Base-by-base conservation (phyloP, 2,888 invertebrate genomes). In the Keiferia lycopersicella region DNA sequence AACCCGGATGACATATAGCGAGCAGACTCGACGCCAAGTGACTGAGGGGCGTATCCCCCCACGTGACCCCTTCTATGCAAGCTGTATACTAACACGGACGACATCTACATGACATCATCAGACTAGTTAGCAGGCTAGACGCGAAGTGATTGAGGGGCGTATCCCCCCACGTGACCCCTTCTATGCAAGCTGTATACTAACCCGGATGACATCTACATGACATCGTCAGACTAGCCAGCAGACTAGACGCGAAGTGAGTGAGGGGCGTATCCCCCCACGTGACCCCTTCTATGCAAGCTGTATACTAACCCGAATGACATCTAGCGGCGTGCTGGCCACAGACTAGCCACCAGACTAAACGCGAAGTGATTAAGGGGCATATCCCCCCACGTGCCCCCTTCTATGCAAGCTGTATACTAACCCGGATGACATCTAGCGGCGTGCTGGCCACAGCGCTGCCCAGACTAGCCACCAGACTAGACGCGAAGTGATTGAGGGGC, bases 391-490 rank as follows among this genome's bases (percentile, higher is more conserved):
- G 94, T 72, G 20, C 88, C 91, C 82, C n/a, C n/a, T n/a, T n/a
- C n/a, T 30, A 30, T 30, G 6, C 30, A 18, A 4, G 3, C 16
- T 2, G 3, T 10, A 26, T 65, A 88, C 94, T 92, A 84, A 98
- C 98, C 92, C 98, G 93, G 67, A 98, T 94, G 67, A 98, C 98
- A 88, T 98, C 98, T 65, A 98, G 95, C 38, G 98, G 98, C 64
- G 97, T 98, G 65, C 98, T 98, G 66, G 98, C 98, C 67, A 98
- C 93, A 39, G 98, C 98, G 80, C 98, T 98, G 70, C 97, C 97
- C 77, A 98, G 93, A 82, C 98, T 98, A 70, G 98, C 98, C 74
- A 97, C 92, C 86, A 97, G 95, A 92, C 98, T 98, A 68, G 98
- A 97, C 73, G 95, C 91, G 84, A 98, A 95, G 93, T 98, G 98